Conservation (phyloP, 2,797 vertebrate species). For the Ataeniobius toweri region DNA sequence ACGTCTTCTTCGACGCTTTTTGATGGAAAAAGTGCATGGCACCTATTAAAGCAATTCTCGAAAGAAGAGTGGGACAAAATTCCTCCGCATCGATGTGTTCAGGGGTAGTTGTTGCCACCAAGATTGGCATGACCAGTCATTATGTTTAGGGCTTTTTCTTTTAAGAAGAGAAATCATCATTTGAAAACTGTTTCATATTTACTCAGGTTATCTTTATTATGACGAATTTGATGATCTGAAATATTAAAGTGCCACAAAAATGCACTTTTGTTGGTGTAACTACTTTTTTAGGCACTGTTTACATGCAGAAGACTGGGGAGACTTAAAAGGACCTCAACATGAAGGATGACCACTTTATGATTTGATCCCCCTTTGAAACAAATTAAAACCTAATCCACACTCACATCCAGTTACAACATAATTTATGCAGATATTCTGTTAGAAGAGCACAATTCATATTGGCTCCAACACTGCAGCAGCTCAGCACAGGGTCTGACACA, state of each 20-base stretch:
- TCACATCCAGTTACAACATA: slow-evolving; percentile 18
- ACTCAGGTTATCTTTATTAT: neutral
- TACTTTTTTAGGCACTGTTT: neutral
- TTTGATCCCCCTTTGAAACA: slow-evolving; percentile 10
- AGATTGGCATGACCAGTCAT: neutral
- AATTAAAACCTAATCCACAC: slow-evolving; percentile 13
- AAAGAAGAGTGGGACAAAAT: neutral
- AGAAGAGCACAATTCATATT: slow-evolving; percentile 32
- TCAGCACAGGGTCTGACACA: slow-evolving; percentile 58
- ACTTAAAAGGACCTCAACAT: neutral
- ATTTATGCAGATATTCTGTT: slow-evolving; percentile 38
- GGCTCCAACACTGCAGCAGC: slow-evolving; percentile 35
- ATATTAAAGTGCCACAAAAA: neutral
- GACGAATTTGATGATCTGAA: neutral
- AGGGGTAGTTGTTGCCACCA: neutral
- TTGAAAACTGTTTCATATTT: neutral
- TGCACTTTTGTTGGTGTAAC: neutral
- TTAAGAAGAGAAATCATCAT: neutral
- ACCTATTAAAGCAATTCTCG: neutral
- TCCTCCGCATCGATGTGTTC: neutral
- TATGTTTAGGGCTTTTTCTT: neutral
- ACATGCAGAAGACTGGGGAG: neutral
- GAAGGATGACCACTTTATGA: slow-evolving; percentile 14
- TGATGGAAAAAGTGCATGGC: too few relatives aligned
- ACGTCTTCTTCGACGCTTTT: too few relatives aligned